phyloP scores from a whole-genome alignment of 2,797 vertebrate genomes.

The Enteromius unitaeniatus region DNA sequence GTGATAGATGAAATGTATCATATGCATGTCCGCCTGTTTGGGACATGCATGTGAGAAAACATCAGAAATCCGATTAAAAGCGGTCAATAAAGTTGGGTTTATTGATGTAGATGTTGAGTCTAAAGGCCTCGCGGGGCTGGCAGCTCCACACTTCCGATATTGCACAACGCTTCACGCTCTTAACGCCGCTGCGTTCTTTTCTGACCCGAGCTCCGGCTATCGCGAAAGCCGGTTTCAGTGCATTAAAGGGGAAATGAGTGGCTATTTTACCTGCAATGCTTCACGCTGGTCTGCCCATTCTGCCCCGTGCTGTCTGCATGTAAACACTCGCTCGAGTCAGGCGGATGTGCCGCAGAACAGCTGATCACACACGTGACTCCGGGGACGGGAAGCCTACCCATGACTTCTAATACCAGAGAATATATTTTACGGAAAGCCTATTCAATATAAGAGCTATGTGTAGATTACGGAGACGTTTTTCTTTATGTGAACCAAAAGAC shows the following conservation, averaged over 20 bases:
- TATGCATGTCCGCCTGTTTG: neutral
- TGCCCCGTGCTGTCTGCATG: conserved; percentile 59
- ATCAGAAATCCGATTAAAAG: neutral
- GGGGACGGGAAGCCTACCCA: neutral
- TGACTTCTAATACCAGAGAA: neutral
- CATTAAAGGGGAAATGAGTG: neutral
- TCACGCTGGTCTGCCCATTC: conserved; percentile 73
- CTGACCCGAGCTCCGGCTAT: neutral
- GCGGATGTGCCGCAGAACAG: conserved; percentile 76
- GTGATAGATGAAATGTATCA: neutral
- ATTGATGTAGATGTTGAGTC: conserved; percentile 2
- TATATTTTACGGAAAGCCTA: neutral
- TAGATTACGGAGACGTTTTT: neutral
- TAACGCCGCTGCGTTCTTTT: neutral
- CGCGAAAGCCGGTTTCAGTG: neutral
- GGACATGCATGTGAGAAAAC: too few species aligned
- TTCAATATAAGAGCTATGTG: neutral
- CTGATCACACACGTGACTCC: conserved; percentile 77
- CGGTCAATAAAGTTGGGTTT: neutral
- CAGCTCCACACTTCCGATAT: conserved; percentile 35
- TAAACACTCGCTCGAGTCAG: conserved; percentile 79
- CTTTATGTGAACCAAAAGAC: neutral
- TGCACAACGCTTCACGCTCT: neutral
- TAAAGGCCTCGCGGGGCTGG: conserved; percentile 32
- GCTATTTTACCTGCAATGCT: conserved; percentile 64